phyloP scores from a whole-genome alignment of 1,140 invertebrate genomes.

The Caligus rogercresseyi region DNA sequence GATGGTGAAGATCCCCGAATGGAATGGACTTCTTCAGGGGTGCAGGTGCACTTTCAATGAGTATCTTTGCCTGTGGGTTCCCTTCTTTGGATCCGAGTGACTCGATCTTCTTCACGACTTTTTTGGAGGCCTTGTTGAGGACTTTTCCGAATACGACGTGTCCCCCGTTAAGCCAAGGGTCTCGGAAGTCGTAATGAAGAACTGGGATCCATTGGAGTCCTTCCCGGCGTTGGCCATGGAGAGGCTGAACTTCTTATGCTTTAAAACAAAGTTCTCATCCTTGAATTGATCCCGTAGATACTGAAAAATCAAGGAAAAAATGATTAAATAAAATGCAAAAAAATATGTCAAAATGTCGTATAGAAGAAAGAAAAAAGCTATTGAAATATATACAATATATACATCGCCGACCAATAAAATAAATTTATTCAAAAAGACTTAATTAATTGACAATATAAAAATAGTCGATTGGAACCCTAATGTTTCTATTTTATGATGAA shows the following conservation, averaged over 20 bases:
- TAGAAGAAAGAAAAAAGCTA: too few species aligned
- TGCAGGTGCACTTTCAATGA: conserved; percentile 12
- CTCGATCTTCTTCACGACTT: conserved; percentile 7
- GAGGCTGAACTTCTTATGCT: conserved; percentile 38
- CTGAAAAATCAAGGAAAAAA: conserved; percentile 32
- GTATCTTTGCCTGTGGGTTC: conserved; percentile 4
- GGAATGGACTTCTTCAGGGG: background rate
- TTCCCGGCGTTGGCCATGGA: conserved; percentile 92
- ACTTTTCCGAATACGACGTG: conserved; percentile 91
- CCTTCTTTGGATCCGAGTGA: background rate
- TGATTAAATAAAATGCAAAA: background rate
- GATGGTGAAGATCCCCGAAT: background rate
- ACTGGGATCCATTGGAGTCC: conserved; percentile 95
- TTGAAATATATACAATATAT: too few species aligned
- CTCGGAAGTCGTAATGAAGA: conserved; percentile 81
- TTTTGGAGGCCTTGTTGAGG: conserved; percentile 27
- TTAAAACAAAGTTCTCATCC: conserved; percentile 86
- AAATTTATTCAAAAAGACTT: too few species aligned
- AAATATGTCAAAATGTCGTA: too few species aligned
- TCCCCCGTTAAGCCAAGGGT: conserved; percentile 83
- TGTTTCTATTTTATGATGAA: too few species aligned
- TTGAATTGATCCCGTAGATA: conserved; percentile 80
- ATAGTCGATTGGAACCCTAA: too few species aligned
- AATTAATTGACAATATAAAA: too few species aligned
- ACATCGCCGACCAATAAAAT: too few species aligned